A percentile compares a stretch with the other conserved stretches of the same genome.
phyloP scores from a whole-genome alignment of 2,888 invertebrate species.

The Chrysolina haemoptera region DNA sequence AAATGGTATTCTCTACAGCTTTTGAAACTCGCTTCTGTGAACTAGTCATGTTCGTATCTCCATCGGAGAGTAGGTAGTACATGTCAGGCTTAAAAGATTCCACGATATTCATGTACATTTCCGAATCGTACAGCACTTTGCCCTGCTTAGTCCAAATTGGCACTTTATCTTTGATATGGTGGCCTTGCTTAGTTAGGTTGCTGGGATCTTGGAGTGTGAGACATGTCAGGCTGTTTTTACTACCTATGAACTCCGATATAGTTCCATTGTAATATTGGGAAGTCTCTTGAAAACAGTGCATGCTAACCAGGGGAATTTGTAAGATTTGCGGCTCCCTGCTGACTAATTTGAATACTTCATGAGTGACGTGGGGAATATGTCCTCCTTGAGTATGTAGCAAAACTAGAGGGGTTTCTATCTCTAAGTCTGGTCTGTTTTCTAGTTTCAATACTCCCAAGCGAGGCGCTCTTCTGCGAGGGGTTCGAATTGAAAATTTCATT shows the following conservation, averaged over 20 bases:
- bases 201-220: conserved; percentile 81
- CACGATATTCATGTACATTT: conserved; percentile 83
- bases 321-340: conserved; percentile 76
- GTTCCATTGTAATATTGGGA: conserved; percentile 77
- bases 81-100: conserved; percentile 86
- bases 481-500: conserved; percentile 83
- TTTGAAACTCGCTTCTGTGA: conserved; percentile 81
- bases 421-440: conserved; percentile 72
- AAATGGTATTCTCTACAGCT: conserved; percentile 79
- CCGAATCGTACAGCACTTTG: conserved; percentile 77
- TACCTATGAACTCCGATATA: conserved; percentile 79
- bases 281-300: conserved; percentile 74
- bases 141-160: conserved; percentile 88
- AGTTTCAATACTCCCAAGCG: conserved; percentile 79
- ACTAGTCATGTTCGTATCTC: conserved; percentile 78
- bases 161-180: conserved; percentile 79
- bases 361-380: conserved; percentile 86
- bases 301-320: conserved; percentile 81
- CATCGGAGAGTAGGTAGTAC: conserved; percentile 86
- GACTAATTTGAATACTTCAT: conserved; percentile 81
- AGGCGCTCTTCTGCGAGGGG: conserved; percentile 74
- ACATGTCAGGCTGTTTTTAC: conserved; percentile 71
- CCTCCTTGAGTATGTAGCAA: conserved; percentile 86
- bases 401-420: conserved; percentile 82
- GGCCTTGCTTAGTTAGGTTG: conserved; percentile 77